Evolutionary conservation across 2,797 vertebrate species (phyloP).

Genomic region (Sebastes matsubarae): DNA sequence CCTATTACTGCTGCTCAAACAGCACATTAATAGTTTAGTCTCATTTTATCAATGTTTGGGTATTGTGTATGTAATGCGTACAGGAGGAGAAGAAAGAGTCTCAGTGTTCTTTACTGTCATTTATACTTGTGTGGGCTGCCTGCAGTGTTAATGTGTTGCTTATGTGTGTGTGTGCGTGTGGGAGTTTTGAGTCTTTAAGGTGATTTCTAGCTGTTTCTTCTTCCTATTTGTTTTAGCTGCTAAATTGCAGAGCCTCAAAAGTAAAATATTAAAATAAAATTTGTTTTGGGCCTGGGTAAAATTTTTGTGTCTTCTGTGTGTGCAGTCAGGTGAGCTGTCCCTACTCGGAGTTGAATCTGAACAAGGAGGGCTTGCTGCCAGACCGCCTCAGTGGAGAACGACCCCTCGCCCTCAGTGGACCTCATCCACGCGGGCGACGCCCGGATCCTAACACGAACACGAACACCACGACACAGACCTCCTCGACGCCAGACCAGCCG

Average conservation of each 20-base stretch:
- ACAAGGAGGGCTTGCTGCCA: conserved; percentile 87
- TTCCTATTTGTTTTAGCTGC: neutral
- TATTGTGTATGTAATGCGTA: neutral
- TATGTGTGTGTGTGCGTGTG: conserved; percentile 21
- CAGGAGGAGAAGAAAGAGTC: conserved; percentile 11
- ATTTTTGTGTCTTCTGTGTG: neutral
- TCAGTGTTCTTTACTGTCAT: conserved; percentile 48
- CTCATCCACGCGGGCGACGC: conserved; percentile 79
- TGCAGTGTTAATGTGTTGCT: conserved; percentile 42
- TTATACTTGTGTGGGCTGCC: conserved; percentile 52
- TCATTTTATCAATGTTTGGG: neutral
- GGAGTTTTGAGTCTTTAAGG: conserved; percentile 19
- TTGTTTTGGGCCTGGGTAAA: neutral
- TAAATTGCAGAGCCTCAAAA: neutral
- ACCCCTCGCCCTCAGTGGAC: conserved; percentile 69
- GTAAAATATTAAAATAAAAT: neutral
- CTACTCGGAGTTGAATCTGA: conserved; percentile 90
- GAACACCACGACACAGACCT: conserved; percentile 43
- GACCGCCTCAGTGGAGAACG: conserved; percentile 89
- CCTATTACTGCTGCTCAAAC: neutral
- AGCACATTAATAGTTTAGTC: neutral
- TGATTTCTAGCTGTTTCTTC: conserved; percentile 21
- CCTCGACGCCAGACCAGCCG: conserved; percentile 46
- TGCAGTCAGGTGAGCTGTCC: conserved; percentile 89
- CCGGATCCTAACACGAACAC: conserved; percentile 62